phyloP scores from a whole-genome alignment of 1,140 invertebrate genomes.

The Meloidogyne floridensis region DNA sequence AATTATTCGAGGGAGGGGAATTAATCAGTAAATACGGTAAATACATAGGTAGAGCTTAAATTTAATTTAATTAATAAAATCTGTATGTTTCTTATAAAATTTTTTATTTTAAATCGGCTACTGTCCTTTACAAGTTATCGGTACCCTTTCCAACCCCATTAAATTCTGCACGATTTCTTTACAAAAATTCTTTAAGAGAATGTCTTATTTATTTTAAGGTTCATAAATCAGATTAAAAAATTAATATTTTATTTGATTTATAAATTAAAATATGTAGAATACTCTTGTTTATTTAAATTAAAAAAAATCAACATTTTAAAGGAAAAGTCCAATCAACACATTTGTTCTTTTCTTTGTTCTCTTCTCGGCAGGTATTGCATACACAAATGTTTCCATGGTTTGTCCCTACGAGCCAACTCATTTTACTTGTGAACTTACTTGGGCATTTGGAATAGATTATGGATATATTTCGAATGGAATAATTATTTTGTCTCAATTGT shows the following conservation, averaged over 20 bases:
- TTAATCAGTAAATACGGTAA: too few species aligned
- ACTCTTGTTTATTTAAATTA: too few species aligned
- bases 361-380: slow-evolving; percentile 28
- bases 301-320: not conserved
- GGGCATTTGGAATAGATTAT: slow-evolving; percentile 23
- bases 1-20: too few species aligned
- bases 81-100: not conserved
- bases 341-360: slow-evolving; percentile 23
- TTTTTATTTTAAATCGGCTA: not conserved
- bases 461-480: slow-evolving; percentile 21
- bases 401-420: slow-evolving; percentile 12
- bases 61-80: not conserved
- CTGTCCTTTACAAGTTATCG: too few species aligned
- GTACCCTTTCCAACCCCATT: too few species aligned
- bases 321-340: slow-evolving; percentile 9
- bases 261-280: too few species aligned
- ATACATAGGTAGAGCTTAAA: too few species aligned
- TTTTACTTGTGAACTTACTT: slow-evolving; percentile 24
- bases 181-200: too few species aligned
- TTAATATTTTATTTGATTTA: too few species aligned
- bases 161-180: too few species aligned
- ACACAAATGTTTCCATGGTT: slow-evolving; percentile 17
- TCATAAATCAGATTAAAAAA: too few species aligned
- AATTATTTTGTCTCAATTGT: slow-evolving; percentile 14
- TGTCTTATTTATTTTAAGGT: too few species aligned